Evolutionary conservation across 2,797 vertebrate genomes (phyloP), one percentile per base, ranked within the genome.

Genomic region (Peromyscus attwateri): DNA sequence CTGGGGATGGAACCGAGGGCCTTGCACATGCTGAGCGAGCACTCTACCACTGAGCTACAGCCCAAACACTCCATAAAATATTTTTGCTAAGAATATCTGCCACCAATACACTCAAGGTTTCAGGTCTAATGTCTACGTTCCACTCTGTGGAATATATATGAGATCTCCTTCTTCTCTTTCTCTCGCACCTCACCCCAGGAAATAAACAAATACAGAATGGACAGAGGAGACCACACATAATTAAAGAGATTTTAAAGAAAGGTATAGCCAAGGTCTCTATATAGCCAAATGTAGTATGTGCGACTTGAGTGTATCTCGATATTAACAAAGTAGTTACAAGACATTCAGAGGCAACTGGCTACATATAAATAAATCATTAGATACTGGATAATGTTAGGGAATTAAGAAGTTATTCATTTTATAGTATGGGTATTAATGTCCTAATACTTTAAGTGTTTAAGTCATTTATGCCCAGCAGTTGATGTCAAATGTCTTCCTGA

Each of bases 251-350:
- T 49, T 77, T 77, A 76, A 89, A 94, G 80, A 87, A 37, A 79
- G 79, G 55, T 7, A 34, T 31, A 81, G 71, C 4, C 80, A 81
- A 76, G 37, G 66, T 37, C 31, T 29, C 14, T 46, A 62, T 12
- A 62, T 12, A 62, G 60, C 19, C n/a, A 82, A 89, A 83, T 91
- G 71, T 13, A 92, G 23, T 80, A 31, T 85, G 37, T 57, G 17
- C 9, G 68, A 27, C 76, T 83, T 85, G 34, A 84, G 34, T 57
- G 25, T 43, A 89, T 55, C 70, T 27, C 81, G 19, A 66, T 79
- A 80, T 94, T 76, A 95, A 97, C 21, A 90, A 94, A 90, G 37
- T 17, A 94, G 29, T 23, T 95, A 27, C 89, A 85, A 92, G 29
- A 73, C 37, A 87, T 77, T 49, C 89, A 43, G 12, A 85, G 34